Percentiles rank a stretch among this genome's conserved stretches.
phyloP scores from a whole-genome alignment of 2,888 invertebrate species.

The Leptodirus hochenwartii region DNA sequence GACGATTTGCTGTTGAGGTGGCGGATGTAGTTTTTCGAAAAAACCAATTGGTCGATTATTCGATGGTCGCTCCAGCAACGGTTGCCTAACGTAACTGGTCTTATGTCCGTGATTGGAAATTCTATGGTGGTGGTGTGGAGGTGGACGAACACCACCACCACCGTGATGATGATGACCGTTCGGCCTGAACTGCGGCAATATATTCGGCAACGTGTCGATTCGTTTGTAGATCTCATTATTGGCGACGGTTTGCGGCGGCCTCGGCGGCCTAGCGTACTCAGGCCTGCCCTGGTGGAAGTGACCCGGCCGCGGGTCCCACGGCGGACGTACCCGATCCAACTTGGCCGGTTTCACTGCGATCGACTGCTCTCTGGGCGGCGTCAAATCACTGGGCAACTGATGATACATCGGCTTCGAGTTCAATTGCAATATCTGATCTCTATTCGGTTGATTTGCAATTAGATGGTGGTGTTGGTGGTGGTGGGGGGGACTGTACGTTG shows the following conservation, averaged over 20 bases:
- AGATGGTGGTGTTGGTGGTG: conserved; percentile 14
- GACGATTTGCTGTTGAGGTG: too few relatives aligned
- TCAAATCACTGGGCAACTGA: conserved; percentile 28
- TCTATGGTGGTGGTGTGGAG: conserved; percentile 15
- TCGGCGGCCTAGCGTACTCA: conserved; percentile 25
- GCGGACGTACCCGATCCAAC: conserved; percentile 24
- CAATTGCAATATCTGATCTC: conserved; percentile 22
- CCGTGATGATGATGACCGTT: conserved; percentile 28
- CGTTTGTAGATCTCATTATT: conserved; percentile 24
- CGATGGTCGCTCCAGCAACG: conserved; percentile 26
- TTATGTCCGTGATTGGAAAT: conserved; percentile 13
- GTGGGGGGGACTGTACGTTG: conserved; percentile 12
- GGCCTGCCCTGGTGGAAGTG: conserved; percentile 27
- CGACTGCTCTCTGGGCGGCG: conserved; percentile 27
- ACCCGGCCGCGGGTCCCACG: conserved; percentile 29
- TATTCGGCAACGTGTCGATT: conserved; percentile 38
- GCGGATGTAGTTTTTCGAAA: conserved; percentile 26
- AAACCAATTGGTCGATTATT: conserved; percentile 25
- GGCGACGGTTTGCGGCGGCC: conserved; percentile 14
- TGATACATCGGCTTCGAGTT: conserved; percentile 27
- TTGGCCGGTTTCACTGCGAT: conserved; percentile 8
- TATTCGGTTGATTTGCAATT: conserved; percentile 5
- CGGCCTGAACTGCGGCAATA: conserved; percentile 52
- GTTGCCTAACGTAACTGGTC: conserved; percentile 22
- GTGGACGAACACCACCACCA: conserved; percentile 13